Conservation (phyloP, 2,888 invertebrate genomes). For the Deroplatys truncata region DNA sequence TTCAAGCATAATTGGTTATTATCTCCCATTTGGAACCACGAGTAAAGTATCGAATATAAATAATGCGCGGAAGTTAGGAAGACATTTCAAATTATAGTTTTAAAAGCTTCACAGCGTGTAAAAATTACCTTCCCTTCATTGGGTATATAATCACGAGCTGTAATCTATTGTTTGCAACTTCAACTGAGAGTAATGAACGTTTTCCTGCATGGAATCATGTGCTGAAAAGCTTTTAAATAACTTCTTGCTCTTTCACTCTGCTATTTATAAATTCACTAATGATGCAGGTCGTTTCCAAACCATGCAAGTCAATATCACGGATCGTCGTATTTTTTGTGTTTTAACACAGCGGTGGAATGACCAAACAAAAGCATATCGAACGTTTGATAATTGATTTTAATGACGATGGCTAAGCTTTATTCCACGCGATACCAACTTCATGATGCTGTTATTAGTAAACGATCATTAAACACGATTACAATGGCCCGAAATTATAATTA, state of each 20-base stretch:
- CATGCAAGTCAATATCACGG: background rate
- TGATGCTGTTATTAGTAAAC: background rate
- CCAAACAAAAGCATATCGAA: background rate
- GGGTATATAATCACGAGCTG: too few relatives aligned
- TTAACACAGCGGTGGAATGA: background rate
- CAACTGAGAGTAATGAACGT: background rate
- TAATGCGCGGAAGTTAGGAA: too few relatives aligned
- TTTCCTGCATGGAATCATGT: background rate
- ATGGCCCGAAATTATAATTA: background rate
- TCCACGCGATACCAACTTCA: background rate
- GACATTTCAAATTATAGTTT: too few relatives aligned
- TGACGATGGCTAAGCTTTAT: background rate
- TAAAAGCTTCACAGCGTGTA: too few relatives aligned
- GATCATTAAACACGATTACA: background rate
- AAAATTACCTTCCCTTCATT: too few relatives aligned
- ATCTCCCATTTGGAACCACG: too few relatives aligned
- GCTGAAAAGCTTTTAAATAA: background rate
- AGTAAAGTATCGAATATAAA: too few relatives aligned
- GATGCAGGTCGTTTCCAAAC: background rate
- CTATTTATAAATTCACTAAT: background rate
- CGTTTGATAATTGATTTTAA: background rate
- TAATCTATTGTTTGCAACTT: background rate
- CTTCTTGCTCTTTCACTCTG: background rate
- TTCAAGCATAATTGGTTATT: too few relatives aligned
- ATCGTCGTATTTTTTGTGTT: background rate